Evolutionary conservation across 2,888 invertebrate species (phyloP).

Genomic region (Andricus quercusramuli): DNA sequence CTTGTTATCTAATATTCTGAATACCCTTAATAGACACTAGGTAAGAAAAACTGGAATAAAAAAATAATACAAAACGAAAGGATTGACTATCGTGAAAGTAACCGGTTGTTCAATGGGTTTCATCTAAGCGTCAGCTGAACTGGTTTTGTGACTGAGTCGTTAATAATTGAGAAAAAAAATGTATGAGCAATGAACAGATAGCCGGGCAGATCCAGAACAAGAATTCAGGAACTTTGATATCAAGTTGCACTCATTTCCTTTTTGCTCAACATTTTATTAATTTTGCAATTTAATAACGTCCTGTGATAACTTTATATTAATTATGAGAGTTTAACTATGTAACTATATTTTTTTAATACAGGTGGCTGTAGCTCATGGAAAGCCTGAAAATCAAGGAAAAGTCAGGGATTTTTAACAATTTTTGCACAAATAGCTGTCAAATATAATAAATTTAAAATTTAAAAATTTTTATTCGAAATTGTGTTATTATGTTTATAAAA

Average conservation of each 20-base stretch:
- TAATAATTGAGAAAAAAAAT: slow-evolving; percentile 27
- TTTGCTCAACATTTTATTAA: slow-evolving; percentile 1
- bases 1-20: not conserved
- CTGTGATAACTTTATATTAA: not conserved
- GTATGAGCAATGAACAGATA: slow-evolving; percentile 30
- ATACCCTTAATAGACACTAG: not conserved
- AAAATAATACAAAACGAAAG: not conserved
- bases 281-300: not conserved
- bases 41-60: not conserved
- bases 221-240: slow-evolving; percentile 3
- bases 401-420: too few species aligned
- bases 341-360: not conserved
- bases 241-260: not conserved
- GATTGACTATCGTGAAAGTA: slow-evolving; percentile 12
- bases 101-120: slow-evolving; percentile 5
- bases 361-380: too few species aligned
- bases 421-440: too few species aligned
- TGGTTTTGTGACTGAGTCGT: slow-evolving; percentile 16
- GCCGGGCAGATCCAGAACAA: slow-evolving; percentile 15
- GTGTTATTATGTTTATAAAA: too few species aligned
- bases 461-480: too few species aligned
- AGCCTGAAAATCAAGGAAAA: too few species aligned
- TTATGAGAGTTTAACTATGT: not conserved
- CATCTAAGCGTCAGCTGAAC: not conserved
- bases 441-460: too few species aligned